These are phyloP conservation scores for Pelosia muscerda DNA, from an alignment of 2,888 invertebrate genomes.

Conservation along the genomic window DNA sequence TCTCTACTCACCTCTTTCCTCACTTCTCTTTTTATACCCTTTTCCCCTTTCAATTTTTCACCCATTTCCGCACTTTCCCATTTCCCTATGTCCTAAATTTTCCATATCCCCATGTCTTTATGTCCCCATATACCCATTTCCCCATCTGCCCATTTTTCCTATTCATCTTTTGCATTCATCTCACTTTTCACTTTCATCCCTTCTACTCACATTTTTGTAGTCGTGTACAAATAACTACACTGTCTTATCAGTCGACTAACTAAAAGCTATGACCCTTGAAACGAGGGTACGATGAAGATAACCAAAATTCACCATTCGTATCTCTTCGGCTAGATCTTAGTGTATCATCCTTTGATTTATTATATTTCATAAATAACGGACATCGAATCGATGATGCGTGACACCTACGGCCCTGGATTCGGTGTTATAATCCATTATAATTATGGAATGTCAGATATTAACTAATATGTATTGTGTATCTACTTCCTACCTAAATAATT, in stretches of 20 bases:
- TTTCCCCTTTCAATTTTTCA: no score
- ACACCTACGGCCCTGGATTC: slow-evolving; percentile 14
- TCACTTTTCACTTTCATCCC: no score
- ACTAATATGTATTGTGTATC: no score
- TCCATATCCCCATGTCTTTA: no score
- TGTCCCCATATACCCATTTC: no score
- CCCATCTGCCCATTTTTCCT: no score
- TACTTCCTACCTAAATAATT: no score
- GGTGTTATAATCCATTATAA: slow-evolving; percentile 18
- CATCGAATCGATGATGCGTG: slow-evolving; percentile 27
- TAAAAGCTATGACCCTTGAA: slow-evolving; percentile 44
- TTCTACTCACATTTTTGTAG: neutral
- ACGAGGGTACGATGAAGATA: slow-evolving; percentile 59
- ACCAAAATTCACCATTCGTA: slow-evolving; percentile 45
- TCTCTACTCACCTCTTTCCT: no score
- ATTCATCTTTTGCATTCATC: no score
- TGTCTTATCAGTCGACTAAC: slow-evolving; percentile 9
- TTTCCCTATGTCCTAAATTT: no score
- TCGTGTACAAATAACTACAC: slow-evolving; percentile 12
- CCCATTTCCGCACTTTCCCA: no score
- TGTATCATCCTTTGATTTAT: slow-evolving; percentile 51
- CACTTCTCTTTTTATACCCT: no score
- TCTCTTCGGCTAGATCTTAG: slow-evolving; percentile 46
- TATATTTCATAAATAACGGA: slow-evolving; percentile 33
- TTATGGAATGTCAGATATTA: neutral